Evolutionary conservation across 2,888 invertebrate genomes (phyloP), one percentile per base, ranked within the genome.

Genomic region (Celastrina argiolus): DNA sequence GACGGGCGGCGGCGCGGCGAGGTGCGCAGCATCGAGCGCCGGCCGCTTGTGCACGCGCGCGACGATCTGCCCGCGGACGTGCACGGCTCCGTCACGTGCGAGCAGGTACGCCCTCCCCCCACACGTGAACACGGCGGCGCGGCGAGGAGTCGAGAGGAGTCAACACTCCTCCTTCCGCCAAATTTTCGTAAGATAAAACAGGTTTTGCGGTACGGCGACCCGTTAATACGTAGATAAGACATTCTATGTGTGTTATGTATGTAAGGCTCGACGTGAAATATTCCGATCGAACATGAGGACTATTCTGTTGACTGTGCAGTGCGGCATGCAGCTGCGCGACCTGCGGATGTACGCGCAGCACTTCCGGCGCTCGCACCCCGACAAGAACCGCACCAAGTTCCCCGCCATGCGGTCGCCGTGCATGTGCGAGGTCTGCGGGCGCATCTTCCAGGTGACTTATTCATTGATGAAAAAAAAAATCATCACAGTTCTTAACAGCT

Each of bases 371-470:
- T 78, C 81, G 80, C 90, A 90, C 65, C 90, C 90, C 2, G 90
- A 90, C 77, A 87, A 87, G 81, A 87, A 86, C 66, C 77, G 87
- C 69, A 87, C 87, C 71, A 85, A 86, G 70, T 87, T 86, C 75
- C 87, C 87, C 0, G 80, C 85, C 0, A 87, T 87, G 87, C 85
- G 84, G 73, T 79, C 87, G 8, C 87, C 87, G 0, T 85, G 84
- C 45, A 86, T 86, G 86, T 86, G 86, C 66, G 86, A 86, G 66
- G 75, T 82, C 0, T 86, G 81, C 72, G 88, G 88, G 0, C 67
- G 87, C 63, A 87, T 90, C 71, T 90, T 90, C 74, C 89, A 90
- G 83, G 89, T 64, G n/a, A n/a, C n/a, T n/a, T n/a, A n/a, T n/a
- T n/a, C n/a, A n/a, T n/a, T n/a, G n/a, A n/a, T n/a, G n/a, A n/a